phyloP scores from a whole-genome alignment of 2,797 vertebrate genomes.

The Oophaga sylvatica region DNA sequence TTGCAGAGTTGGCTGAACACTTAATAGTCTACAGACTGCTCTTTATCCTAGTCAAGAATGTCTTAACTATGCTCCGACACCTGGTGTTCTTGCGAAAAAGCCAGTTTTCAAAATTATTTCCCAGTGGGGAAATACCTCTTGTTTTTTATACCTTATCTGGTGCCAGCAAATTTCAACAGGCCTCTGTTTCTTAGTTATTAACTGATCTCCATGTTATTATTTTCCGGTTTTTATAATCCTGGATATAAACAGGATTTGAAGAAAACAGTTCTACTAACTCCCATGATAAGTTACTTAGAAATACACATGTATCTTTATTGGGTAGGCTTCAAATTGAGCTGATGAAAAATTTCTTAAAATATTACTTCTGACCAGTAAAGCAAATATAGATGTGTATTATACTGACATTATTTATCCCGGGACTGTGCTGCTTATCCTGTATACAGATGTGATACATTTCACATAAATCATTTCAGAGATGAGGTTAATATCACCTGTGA shows the following conservation, averaged over 20 bases:
- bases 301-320: conserved; percentile 50
- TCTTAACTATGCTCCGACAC: conserved; percentile 67
- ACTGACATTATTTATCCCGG: not conserved
- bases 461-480: conserved; percentile 15
- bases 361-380: conserved; percentile 37
- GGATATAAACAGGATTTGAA: conserved; percentile 62
- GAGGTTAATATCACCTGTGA: conserved; percentile 49
- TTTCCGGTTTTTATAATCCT: conserved; percentile 62
- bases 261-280: conserved; percentile 57
- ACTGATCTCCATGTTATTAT: conserved; percentile 62
- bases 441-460: conserved; percentile 23
- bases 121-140: conserved; percentile 63
- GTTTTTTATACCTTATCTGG: conserved; percentile 62
- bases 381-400: conserved; percentile 27
- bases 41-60: conserved; percentile 61
- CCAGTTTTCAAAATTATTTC: conserved; percentile 68
- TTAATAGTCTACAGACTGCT: conserved; percentile 61
- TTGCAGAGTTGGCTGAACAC: conserved; percentile 57
- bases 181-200: conserved; percentile 62
- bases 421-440: conserved; percentile 2
- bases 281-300: conserved; percentile 54
- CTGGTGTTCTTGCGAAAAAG: conserved; percentile 70
- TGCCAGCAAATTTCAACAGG: conserved; percentile 62
- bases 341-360: conserved; percentile 49
- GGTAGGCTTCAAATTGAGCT: conserved; percentile 31